Percentiles rank a stretch among this genome's conserved stretches.
Evolutionary conservation across 2,113 vertebrate genomes (phyloP).

Genomic region (Microtus richardsoni): DNA sequence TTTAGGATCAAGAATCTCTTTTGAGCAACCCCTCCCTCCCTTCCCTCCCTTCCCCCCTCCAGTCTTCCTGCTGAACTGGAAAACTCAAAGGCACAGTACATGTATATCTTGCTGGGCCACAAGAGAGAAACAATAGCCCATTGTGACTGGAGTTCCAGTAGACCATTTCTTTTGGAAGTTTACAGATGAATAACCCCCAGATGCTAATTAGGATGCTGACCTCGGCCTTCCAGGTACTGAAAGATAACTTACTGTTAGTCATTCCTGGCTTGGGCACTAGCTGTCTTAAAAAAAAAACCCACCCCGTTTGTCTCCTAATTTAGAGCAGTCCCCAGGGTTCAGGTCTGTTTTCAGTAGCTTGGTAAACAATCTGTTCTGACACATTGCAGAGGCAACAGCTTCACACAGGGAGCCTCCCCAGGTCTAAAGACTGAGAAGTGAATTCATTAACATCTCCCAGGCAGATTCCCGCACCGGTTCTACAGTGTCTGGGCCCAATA

Average conservation of each 20-base stretch:
- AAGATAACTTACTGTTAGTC: constrained; percentile 77
- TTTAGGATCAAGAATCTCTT: constrained; percentile 36
- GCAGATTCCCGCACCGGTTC: constrained; percentile 34
- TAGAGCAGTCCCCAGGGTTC: constrained; percentile 74
- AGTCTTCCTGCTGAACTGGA: constrained; percentile 56
- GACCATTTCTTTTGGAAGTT: constrained; percentile 69
- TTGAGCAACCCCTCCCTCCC: not conserved
- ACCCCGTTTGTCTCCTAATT: constrained; percentile 78
- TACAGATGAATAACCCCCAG: constrained; percentile 80
- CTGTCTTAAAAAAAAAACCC: constrained; percentile 57
- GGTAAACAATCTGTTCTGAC: constrained; percentile 82
- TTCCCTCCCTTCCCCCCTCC: not conserved
- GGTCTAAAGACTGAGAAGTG: constrained; percentile 68
- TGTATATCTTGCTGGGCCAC: constrained; percentile 70
- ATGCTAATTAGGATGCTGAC: constrained; percentile 80
- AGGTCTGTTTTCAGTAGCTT: constrained; percentile 72
- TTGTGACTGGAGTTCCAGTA: constrained; percentile 76
- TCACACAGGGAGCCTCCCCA: not conserved
- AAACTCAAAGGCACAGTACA: constrained; percentile 62
- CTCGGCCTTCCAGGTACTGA: constrained; percentile 74
- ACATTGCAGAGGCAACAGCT: constrained; percentile 11
- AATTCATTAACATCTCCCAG: constrained; percentile 57
- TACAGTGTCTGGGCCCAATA: constrained; percentile 28
- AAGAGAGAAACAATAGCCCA: constrained; percentile 70
- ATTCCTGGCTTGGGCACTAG: constrained; percentile 73